Evolutionary conservation across 2,797 vertebrate genomes (phyloP).

Genomic region (Phoebastria nigripes): DNA sequence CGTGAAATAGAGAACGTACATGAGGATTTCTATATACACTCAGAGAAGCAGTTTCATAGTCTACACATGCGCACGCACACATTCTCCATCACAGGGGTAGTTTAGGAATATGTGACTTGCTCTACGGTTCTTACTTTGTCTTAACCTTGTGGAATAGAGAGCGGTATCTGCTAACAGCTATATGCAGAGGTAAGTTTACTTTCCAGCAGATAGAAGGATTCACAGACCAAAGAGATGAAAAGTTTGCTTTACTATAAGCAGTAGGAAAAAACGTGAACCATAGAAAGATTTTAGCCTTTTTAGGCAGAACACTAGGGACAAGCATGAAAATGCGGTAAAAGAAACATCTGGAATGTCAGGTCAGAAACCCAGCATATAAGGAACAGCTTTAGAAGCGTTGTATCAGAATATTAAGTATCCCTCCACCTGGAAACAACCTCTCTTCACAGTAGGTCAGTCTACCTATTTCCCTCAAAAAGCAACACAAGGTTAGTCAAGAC

Average conservation of each 20-base stretch:
- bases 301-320: not conserved
- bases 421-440: not conserved
- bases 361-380: not conserved
- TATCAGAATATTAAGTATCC: not conserved
- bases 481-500: constrained; percentile 10
- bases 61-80: not conserved
- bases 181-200: not conserved
- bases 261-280: not conserved
- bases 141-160: not conserved
- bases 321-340: constrained; percentile 11
- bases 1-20: not conserved
- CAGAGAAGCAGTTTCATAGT: not conserved
- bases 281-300: not conserved
- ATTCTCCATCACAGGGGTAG: not conserved
- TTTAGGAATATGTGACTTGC: not conserved
- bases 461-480: not conserved
- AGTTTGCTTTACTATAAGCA: not conserved
- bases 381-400: not conserved
- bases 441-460: constrained; percentile 9
- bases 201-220: not conserved
- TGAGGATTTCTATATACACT: not conserved
- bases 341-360: constrained; percentile 38
- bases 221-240: not conserved
- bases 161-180: not conserved
- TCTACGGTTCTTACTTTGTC: not conserved